phyloP scores from a whole-genome alignment of 53 echinoderm and acorn worm species.

The Actinopyga echinites region DNA sequence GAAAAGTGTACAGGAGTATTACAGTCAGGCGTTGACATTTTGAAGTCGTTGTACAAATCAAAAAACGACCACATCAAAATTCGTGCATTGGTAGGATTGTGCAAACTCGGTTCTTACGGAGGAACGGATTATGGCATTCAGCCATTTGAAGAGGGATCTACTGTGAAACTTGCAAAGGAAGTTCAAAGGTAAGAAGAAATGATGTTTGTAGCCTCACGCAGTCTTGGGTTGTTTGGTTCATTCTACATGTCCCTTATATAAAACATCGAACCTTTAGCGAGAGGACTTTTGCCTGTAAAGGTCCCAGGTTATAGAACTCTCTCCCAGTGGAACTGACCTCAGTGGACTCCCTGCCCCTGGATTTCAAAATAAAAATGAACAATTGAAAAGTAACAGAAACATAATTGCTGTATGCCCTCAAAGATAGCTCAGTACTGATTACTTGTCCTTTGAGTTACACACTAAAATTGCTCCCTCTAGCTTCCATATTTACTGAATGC shows the following conservation, averaged over 20 bases:
- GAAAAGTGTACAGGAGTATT: constrained; percentile 86
- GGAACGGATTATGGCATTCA: constrained; percentile 81
- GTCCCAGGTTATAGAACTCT: too few species aligned
- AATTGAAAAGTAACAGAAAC: too few species aligned
- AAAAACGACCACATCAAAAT: constrained; percentile 80
- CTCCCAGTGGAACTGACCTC: too few species aligned
- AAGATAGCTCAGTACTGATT: too few species aligned
- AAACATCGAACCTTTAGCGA: too few species aligned
- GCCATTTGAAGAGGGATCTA: constrained; percentile 82
- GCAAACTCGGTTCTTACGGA: constrained; percentile 90
- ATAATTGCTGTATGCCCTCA: too few species aligned
- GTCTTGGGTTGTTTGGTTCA: not conserved
- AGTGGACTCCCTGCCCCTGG: too few species aligned
- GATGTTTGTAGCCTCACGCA: not conserved
- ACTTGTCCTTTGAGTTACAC: too few species aligned
- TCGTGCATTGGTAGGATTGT: constrained; percentile 89
- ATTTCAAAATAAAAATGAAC: too few species aligned
- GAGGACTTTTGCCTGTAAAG: too few species aligned
- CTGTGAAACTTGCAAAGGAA: constrained; percentile 73
- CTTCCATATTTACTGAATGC: too few species aligned
- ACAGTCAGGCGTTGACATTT: constrained; percentile 68
- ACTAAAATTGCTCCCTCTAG: too few species aligned
- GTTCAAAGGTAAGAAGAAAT: constrained; percentile 69
- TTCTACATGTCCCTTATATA: not conserved
- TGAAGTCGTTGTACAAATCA: constrained; percentile 84